phyloP scores from a whole-genome alignment of 2,797 vertebrate genomes.

The Helostoma temminkii region DNA sequence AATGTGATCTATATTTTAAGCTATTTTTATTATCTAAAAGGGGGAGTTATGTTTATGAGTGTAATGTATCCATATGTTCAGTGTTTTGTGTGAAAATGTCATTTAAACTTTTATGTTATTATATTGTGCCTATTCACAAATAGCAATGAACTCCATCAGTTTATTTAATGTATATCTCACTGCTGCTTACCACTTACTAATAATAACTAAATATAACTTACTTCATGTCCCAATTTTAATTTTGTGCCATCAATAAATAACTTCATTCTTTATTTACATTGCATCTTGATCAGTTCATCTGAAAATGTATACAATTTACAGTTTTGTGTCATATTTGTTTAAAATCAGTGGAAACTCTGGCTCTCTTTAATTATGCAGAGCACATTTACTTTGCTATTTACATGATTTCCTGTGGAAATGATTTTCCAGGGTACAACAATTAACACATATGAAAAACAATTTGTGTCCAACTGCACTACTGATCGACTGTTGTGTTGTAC shows the following conservation, averaged over 20 bases:
- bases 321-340: constrained; percentile 15
- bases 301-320: constrained; percentile 51
- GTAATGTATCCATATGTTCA: neutral
- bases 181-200: neutral
- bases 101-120: neutral
- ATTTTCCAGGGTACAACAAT: constrained; percentile 33
- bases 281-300: constrained; percentile 40
- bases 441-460: constrained; percentile 31
- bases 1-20: too few relatives aligned
- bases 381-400: constrained; percentile 52
- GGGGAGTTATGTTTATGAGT: too few relatives aligned
- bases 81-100: too few relatives aligned
- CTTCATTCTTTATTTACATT: constrained; percentile 72
- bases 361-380: constrained; percentile 4
- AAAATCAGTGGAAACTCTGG: constrained; percentile 11
- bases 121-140: too few relatives aligned
- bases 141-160: too few relatives aligned
- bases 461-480: constrained; percentile 28
- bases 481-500: constrained; percentile 20
- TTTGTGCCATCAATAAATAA: constrained; percentile 54
- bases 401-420: constrained; percentile 38
- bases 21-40: too few relatives aligned
- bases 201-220: constrained; percentile 2
- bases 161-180: too few relatives aligned
- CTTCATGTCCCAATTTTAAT: constrained; percentile 32